These are phyloP conservation scores for Natrix natrix DNA, from an alignment of 2,797 vertebrate genomes.

Conservation along the genomic window DNA sequence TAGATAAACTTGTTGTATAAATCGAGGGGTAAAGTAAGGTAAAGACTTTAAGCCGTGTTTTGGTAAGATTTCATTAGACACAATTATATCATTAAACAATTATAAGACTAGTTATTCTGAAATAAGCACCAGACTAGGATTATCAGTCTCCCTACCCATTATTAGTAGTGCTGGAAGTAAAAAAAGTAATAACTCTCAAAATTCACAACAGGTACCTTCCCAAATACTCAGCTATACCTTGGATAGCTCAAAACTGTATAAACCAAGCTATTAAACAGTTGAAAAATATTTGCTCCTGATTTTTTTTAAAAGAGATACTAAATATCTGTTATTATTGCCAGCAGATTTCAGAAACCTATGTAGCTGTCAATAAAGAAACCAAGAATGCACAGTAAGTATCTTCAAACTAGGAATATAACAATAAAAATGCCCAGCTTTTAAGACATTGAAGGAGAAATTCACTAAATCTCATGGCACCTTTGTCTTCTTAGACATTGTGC, in stretches of 20 bases:
- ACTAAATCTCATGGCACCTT: background rate
- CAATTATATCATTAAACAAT: background rate
- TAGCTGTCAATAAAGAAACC: constrained; percentile 4
- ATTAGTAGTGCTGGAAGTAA: background rate
- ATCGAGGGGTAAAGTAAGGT: background rate
- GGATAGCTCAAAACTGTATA: background rate
- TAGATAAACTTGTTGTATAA: background rate
- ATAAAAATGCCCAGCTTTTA: background rate
- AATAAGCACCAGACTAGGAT: background rate
- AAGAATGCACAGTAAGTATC: constrained; percentile 3
- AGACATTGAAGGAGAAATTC: background rate
- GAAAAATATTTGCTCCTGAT: background rate
- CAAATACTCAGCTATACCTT: background rate
- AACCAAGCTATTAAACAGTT: background rate
- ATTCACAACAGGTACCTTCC: background rate
- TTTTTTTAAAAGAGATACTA: background rate
- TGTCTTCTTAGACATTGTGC: background rate
- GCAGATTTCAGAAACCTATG: background rate
- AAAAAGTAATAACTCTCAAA: background rate
- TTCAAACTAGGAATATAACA: background rate
- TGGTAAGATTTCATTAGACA: background rate
- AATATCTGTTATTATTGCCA: rapidly evolving
- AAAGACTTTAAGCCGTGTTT: background rate
- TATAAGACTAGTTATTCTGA: background rate
- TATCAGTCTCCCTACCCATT: background rate